Evolutionary conservation across 2,888 invertebrate genomes (phyloP).

Genomic region (Eristalis arbustorum): DNA sequence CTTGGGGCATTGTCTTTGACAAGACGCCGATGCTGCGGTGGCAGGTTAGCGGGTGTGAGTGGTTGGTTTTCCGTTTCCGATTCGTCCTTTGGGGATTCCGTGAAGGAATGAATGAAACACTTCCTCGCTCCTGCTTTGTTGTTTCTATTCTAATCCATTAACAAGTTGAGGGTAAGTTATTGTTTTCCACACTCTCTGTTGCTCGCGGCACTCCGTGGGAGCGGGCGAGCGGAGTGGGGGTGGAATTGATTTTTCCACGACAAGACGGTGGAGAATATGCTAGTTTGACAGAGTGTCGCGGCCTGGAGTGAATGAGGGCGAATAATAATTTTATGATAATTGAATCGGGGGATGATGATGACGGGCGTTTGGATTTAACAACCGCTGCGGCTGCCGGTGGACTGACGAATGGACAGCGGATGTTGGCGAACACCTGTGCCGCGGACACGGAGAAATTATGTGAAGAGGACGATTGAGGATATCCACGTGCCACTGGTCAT

Average conservation of each 20-base stretch:
- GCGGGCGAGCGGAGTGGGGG: not conserved
- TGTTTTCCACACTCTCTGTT: slow-evolving; percentile 35
- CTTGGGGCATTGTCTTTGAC: slow-evolving; percentile 21
- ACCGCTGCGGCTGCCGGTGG: not conserved
- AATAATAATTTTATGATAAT: slow-evolving; percentile 28
- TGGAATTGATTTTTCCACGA: slow-evolving; percentile 7
- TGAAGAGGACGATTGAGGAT: too few species aligned
- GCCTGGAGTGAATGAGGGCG: not conserved
- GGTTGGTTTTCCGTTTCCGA: not conserved
- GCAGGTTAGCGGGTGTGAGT: not conserved
- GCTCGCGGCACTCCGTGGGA: slow-evolving; percentile 2
- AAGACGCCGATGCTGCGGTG: not conserved
- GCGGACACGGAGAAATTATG: too few species aligned
- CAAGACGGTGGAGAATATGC: slow-evolving; percentile 14
- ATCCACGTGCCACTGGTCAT: too few species aligned
- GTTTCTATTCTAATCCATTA: slow-evolving; percentile 43
- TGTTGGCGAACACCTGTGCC: not conserved
- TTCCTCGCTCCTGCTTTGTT: slow-evolving; percentile 3
- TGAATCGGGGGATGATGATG: not conserved
- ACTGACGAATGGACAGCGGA: not conserved
- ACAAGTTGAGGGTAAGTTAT: slow-evolving; percentile 52
- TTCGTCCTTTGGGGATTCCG: slow-evolving; percentile 19
- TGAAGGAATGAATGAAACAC: not conserved
- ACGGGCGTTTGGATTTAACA: not conserved
- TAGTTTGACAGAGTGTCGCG: not conserved